Evolutionary conservation across 2,888 invertebrate genomes (phyloP).

Genomic region (Lottia scabra): DNA sequence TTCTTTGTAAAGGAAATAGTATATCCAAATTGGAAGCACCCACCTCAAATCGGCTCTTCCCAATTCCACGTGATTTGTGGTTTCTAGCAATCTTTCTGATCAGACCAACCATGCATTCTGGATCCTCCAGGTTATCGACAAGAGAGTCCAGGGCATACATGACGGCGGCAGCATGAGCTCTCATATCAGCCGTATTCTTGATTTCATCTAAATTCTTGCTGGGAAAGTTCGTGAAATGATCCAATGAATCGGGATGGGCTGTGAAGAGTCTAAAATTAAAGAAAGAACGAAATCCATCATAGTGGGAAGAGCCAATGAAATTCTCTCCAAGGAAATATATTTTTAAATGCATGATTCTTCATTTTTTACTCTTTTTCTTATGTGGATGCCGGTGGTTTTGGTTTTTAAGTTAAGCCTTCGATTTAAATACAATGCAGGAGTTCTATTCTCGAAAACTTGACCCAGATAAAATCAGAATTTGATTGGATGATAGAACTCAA

Average conservation of each 20-base stretch:
- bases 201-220: background rate
- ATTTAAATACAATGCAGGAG: too few relatives aligned
- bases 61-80: background rate
- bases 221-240: background rate
- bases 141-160: background rate
- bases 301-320: too few relatives aligned
- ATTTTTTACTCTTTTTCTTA: too few relatives aligned
- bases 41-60: background rate
- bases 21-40: background rate
- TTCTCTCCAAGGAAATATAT: too few relatives aligned
- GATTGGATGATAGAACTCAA: too few relatives aligned
- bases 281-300: too few relatives aligned
- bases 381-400: too few relatives aligned
- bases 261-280: background rate
- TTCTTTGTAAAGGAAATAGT: too few relatives aligned
- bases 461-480: too few relatives aligned
- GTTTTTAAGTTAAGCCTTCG: too few relatives aligned
- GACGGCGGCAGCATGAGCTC: background rate
- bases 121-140: background rate
- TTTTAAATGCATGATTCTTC: too few relatives aligned
- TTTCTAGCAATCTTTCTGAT: background rate
- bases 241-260: background rate
- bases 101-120: background rate
- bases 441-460: too few relatives aligned
- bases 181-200: background rate